These are phyloP conservation scores for Chaetogeoica ovagalla DNA, from an alignment of 2,888 invertebrate genomes.

Conservation along the genomic window DNA sequence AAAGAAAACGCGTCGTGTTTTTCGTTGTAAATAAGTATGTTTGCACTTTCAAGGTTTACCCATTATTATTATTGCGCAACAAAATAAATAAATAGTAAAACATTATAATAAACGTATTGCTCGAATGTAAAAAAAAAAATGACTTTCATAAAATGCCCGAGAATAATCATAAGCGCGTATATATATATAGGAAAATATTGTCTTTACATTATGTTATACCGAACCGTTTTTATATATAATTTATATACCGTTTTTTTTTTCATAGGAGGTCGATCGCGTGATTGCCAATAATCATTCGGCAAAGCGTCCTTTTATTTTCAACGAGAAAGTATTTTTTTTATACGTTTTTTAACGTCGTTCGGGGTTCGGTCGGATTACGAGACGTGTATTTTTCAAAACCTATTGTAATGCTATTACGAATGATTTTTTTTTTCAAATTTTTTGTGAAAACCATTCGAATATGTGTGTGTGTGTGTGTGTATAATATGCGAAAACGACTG, in stretches of 20 bases:
- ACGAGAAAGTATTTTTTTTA: neutral
- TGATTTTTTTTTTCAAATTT: too few relatives aligned
- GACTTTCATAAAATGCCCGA: conserved; percentile 47
- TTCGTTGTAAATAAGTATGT: neutral
- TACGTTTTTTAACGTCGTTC: neutral
- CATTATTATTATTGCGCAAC: conserved; percentile 14
- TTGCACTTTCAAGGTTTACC: conserved; percentile 20
- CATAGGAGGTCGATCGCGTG: conserved; percentile 11
- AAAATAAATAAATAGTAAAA: conserved; percentile 34
- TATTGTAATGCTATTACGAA: too few relatives aligned
- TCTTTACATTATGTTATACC: neutral
- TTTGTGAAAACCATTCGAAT: too few relatives aligned
- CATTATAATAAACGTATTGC: neutral
- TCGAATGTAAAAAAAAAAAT: conserved; percentile 24
- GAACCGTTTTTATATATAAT: neutral
- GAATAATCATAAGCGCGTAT: neutral
- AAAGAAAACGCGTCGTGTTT: neutral
- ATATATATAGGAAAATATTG: neutral
- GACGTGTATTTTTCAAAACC: too few relatives aligned
- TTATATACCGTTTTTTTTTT: neutral
- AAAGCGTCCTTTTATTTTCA: neutral
- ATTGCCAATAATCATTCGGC: neutral
- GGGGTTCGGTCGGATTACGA: too few relatives aligned
- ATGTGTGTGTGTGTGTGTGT: too few relatives aligned
- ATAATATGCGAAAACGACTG: too few relatives aligned